Evolutionary conservation across 1,140 invertebrate genomes (phyloP).

Genomic region (Zaprionus vittiger): DNA sequence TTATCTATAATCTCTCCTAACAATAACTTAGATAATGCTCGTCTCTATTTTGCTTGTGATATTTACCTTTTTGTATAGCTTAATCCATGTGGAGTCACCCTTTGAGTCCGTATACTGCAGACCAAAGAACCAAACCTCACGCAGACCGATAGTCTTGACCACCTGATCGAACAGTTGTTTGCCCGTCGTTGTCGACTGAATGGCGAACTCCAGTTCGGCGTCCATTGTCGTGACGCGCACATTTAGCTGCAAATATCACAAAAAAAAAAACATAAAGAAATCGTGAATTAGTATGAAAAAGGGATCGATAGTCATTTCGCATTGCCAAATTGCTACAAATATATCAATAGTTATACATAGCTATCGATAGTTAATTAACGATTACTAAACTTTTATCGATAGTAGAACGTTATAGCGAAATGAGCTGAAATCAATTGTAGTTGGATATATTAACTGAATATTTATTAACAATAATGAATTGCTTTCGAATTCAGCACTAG

Average conservation of each 20-base stretch:
- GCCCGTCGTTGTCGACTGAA: constrained; percentile 99
- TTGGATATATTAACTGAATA: too few relatives aligned
- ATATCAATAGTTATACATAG: background rate
- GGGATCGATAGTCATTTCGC: background rate
- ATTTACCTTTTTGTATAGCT: constrained; percentile 99
- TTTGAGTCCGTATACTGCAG: constrained; percentile 99
- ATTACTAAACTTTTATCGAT: background rate
- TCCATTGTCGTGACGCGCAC: constrained; percentile 99
- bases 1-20: background rate
- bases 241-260: constrained; percentile 91
- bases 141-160: constrained; percentile 98
- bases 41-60: background rate
- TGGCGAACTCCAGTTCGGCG: constrained; percentile 99
- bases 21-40: background rate
- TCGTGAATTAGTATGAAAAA: too few relatives aligned
- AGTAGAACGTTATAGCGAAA: background rate
- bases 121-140: constrained; percentile 99
- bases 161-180: constrained; percentile 99
- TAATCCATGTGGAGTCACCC: constrained; percentile 99
- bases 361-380: background rate
- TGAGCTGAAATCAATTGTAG: too few relatives aligned
- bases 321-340: too few relatives aligned
- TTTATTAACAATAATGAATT: too few relatives aligned
- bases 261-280: background rate
- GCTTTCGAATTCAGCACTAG: too few relatives aligned